Conservation (phyloP, 2,113 vertebrate genomes). For the Coryphaenoides rupestris region DNA sequence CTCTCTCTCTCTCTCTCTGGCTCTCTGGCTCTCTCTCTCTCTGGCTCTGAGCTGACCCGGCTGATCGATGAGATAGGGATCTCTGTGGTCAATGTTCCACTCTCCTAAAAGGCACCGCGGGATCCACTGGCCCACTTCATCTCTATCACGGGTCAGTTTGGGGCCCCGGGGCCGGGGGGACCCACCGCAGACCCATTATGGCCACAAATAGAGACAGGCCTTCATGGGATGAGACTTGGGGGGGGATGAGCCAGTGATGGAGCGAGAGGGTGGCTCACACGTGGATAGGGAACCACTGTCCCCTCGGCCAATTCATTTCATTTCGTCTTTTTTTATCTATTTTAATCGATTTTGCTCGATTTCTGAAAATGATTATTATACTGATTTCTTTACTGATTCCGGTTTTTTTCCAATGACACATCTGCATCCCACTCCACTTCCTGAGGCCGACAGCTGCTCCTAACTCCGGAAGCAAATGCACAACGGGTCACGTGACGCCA, state of each 20-base stretch:
- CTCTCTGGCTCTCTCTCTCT: background rate
- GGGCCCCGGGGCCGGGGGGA: conserved; percentile 42
- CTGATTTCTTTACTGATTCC: background rate
- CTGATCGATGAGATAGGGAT: conserved; percentile 64
- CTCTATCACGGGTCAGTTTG: conserved; percentile 56
- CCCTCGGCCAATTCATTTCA: background rate
- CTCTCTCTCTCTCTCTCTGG: too few species aligned
- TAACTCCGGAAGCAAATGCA: conserved; percentile 19
- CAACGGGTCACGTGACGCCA: background rate
- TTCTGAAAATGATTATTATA: too few species aligned
- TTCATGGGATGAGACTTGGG: conserved; percentile 23
- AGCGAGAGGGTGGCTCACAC: background rate
- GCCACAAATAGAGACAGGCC: conserved; percentile 51
- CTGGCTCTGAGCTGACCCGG: conserved; percentile 26
- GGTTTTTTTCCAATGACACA: conserved; percentile 23
- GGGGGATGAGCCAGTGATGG: conserved; percentile 23
- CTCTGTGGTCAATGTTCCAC: conserved; percentile 60
- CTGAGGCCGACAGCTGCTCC: conserved; percentile 51
- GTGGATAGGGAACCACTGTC: background rate
- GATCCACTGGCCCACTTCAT: conserved; percentile 55
- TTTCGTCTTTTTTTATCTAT: conserved; percentile 7
- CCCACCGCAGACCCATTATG: conserved; percentile 52
- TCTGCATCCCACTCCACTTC: conserved; percentile 20
- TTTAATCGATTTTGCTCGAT: conserved; percentile 2
- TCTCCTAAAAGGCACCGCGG: conserved; percentile 59